Conservation (phyloP, 2,113 vertebrate genomes). For the Saccopteryx bilineata region DNA sequence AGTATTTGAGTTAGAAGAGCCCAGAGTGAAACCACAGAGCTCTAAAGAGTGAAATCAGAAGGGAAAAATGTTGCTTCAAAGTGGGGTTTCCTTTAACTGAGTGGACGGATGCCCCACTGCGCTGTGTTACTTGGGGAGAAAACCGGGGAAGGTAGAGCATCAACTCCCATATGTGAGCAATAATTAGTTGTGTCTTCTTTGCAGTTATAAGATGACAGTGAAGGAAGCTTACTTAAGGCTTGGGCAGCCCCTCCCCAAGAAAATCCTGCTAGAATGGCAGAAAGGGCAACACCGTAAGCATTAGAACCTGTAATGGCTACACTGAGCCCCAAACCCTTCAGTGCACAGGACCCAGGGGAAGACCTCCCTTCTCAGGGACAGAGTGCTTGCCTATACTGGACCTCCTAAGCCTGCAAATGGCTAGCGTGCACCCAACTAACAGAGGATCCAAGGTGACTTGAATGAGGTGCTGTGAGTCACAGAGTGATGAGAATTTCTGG, state of each 20-base stretch:
- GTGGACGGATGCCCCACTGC: neutral
- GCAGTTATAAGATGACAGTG: neutral
- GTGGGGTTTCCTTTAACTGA: neutral
- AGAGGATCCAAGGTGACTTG: neutral
- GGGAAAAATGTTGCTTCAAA: neutral
- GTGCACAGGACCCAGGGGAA: neutral
- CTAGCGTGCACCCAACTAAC: neutral
- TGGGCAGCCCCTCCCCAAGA: neutral
- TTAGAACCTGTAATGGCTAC: neutral
- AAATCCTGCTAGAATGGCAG: neutral
- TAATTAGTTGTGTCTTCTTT: constrained; percentile 5
- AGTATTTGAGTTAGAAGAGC: neutral
- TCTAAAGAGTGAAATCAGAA: neutral
- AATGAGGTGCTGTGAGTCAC: neutral
- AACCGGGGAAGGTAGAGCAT: neutral
- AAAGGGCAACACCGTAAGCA: neutral
- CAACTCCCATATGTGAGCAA: too few relatives aligned
- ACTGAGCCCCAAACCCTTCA: neutral
- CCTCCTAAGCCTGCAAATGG: neutral
- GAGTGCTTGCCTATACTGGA: neutral
- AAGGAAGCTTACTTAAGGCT: constrained; percentile 10
- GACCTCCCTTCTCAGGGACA: neutral
- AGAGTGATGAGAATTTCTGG: neutral
- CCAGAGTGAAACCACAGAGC: neutral
- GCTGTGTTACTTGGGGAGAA: neutral